Evolutionary conservation across 2,888 invertebrate species (phyloP), one percentile per base, ranked within the genome.

Genomic region (Papilio protenor): DNA sequence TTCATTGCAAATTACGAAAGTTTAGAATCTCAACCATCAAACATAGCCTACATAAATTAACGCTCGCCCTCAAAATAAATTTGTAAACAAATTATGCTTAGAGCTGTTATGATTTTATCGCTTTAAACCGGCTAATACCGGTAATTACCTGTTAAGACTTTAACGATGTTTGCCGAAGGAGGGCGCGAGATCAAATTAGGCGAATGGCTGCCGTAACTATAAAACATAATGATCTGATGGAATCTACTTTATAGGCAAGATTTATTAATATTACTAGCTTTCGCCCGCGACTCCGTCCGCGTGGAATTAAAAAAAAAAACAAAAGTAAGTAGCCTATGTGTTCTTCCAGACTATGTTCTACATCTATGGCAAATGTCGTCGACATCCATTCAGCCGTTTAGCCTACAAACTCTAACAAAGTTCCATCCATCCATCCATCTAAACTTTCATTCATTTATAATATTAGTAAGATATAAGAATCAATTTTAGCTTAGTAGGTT

Each of bases 71-170:
- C 47, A 45, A 61, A 73, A 73, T 73, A 75, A 59, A 47, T 49
- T 33, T 52, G 45, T 47, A 76, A 70, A 76, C 76, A 76, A 76
- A 70, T 70, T 70, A 57, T 76, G 23, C 55, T 33, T 57, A 76
- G 52, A 16, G 69, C 69, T 57, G 52, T 69, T 75, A 75, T 75
- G 75, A 75, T 75, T 69, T 69, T 75, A 75, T 75, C 75, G 47
- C 33, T 45, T 66, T 40, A 66, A 61, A 52, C 75, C 23, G 49
- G 45, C 49, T 40, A 61, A 66, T 64, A 23, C 45, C 52, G 49
- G 75, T 75, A 66, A 75, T 75, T 75, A 75, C 75, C 66, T 75
- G 75, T 75, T 69, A 75, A 75, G 75, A 49, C 64, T 27, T 69
- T 66, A 69, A 75, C 69, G 66, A 49, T 55, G 69, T 75, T 75